Conservation (phyloP, 2,888 invertebrate genomes). For the Limnephilus marmoratus region DNA sequence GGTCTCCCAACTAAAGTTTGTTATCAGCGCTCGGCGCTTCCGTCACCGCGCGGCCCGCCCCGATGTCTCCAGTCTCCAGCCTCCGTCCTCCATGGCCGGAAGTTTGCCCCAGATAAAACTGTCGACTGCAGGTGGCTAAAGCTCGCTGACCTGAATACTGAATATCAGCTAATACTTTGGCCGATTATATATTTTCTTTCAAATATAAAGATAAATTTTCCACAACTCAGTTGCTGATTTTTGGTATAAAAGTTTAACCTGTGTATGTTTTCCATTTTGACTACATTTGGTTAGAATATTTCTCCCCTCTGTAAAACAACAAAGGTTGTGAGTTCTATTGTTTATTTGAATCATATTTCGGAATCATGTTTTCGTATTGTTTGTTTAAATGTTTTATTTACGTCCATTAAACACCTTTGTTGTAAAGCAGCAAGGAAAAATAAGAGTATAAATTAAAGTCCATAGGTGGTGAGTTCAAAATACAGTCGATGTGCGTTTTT, state of each 20-base stretch:
- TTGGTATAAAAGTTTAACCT: not conserved
- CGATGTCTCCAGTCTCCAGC: not conserved
- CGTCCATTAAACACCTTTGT: too few relatives aligned
- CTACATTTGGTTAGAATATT: not conserved
- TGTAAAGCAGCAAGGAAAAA: too few relatives aligned
- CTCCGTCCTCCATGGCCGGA: not conserved
- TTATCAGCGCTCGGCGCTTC: not conserved
- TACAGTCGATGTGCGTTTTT: too few relatives aligned
- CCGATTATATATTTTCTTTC: not conserved
- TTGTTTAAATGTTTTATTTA: too few relatives aligned
- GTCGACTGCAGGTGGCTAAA: not conserved
- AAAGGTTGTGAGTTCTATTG: not conserved
- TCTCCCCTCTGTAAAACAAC: not conserved
- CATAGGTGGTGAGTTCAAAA: too few relatives aligned
- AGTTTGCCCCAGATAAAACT: not conserved
- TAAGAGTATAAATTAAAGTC: too few relatives aligned
- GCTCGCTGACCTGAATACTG: not conserved
- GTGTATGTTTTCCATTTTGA: not conserved
- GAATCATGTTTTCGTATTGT: too few relatives aligned
- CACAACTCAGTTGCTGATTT: not conserved
- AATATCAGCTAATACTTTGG: not conserved
- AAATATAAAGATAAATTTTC: not conserved
- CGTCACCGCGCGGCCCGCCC: not conserved
- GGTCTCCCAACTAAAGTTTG: not conserved
- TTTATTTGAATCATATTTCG: not conserved